Evolutionary conservation across 2,113 vertebrate genomes (phyloP).

Genomic region (Gavia stellata): DNA sequence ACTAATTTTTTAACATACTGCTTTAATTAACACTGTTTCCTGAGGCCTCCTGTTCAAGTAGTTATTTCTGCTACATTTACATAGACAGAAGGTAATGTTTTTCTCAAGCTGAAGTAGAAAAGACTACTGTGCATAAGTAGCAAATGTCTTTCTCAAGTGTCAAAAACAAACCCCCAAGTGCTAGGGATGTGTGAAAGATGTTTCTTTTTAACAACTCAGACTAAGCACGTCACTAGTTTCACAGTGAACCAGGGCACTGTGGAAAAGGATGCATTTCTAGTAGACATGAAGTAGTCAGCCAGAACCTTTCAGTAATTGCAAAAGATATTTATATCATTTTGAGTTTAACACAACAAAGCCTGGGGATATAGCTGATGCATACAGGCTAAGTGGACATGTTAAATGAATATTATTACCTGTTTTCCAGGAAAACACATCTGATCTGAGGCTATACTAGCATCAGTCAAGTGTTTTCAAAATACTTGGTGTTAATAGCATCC

Average conservation of each 20-base stretch:
- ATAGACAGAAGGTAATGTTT: conserved; percentile 32
- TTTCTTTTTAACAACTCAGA: neutral
- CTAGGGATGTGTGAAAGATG: conserved; percentile 18
- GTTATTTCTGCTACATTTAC: conserved; percentile 29
- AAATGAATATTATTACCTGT: neutral
- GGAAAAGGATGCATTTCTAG: neutral
- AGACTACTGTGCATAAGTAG: conserved; percentile 10
- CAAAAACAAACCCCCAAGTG: conserved; percentile 1
- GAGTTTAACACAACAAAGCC: neutral
- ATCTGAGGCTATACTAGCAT: neutral
- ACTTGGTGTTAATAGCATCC: neutral
- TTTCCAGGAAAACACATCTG: neutral
- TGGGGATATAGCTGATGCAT: neutral
- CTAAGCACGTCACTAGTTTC: neutral
- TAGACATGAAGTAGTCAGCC: neutral
- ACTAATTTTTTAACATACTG: conserved; percentile 5
- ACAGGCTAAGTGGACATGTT: neutral
- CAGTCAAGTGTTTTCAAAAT: neutral
- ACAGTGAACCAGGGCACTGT: neutral
- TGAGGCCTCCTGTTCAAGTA: conserved; percentile 28
- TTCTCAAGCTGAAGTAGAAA: conserved; percentile 29
- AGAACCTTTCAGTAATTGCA: neutral
- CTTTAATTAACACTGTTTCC: conserved; percentile 49
- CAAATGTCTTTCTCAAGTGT: conserved; percentile 32
- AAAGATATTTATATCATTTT: neutral